Evolutionary conservation across 2,888 invertebrate species (phyloP).

Genomic region (Philaethria dido): DNA sequence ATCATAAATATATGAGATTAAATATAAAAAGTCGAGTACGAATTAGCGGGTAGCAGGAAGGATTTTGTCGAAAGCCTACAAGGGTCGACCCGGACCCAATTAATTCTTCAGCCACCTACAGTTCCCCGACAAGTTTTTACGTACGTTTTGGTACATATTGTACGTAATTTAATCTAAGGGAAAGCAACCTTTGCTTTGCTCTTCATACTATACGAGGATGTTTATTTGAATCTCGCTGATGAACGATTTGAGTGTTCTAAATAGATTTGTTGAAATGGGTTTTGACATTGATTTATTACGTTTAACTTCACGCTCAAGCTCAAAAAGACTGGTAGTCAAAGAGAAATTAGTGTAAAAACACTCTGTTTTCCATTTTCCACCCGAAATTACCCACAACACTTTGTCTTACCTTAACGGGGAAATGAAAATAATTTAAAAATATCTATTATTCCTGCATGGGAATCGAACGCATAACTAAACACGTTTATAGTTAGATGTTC

Average conservation of each 20-base stretch:
- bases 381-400: no score
- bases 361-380: no score
- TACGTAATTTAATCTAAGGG: conserved; percentile 58
- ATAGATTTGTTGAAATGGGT: not conserved
- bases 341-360: no score
- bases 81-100: conserved; percentile 52
- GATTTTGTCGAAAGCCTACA: conserved; percentile 66
- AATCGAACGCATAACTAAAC: no score
- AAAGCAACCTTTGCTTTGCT: conserved; percentile 10
- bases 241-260: not conserved
- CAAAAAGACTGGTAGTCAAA: no score
- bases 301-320: no score
- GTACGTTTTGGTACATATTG: conserved; percentile 49
- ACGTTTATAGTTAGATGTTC: no score
- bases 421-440: no score
- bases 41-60: conserved; percentile 43
- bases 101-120: conserved; percentile 42
- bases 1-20: conserved; percentile 35
- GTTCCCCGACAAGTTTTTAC: conserved; percentile 56
- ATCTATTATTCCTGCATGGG: no score
- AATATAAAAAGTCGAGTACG: conserved; percentile 23
- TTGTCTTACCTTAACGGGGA: no score
- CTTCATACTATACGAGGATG: conserved; percentile 16
- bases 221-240: not conserved
- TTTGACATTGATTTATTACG: not conserved